A percentile compares a stretch with the other conserved stretches of the same genome.
These are phyloP conservation scores for Triplophysa siluroides DNA, from an alignment of 2,113 vertebrate genomes.

Conservation along the genomic window DNA sequence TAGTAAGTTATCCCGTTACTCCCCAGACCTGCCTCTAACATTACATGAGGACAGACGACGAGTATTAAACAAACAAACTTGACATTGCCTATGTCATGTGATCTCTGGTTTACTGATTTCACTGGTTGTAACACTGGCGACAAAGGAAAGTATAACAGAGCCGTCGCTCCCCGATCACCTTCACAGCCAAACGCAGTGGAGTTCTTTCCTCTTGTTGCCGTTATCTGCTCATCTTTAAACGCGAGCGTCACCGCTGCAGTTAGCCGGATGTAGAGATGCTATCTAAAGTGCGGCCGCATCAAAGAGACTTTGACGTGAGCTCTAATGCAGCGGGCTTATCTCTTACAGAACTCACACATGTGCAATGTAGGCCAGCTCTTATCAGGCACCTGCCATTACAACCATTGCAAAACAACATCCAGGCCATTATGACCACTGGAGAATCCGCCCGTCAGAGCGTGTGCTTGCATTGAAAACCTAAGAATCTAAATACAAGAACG, in stretches of 20 bases:
- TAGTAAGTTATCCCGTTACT: too few species aligned
- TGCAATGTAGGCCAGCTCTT: constrained; percentile 58
- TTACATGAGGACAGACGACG: not conserved
- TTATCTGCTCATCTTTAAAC: constrained; percentile 65
- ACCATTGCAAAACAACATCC: constrained; percentile 45
- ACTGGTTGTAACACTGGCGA: constrained; percentile 34
- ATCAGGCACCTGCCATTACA: constrained; percentile 61
- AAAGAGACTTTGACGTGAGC: constrained; percentile 19
- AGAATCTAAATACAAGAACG: constrained; percentile 12
- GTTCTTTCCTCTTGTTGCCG: constrained; percentile 47
- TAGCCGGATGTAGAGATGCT: constrained; percentile 44
- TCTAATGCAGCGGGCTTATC: constrained; percentile 58
- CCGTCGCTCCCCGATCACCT: constrained; percentile 18
- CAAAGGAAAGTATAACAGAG: constrained; percentile 35
- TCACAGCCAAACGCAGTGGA: constrained; percentile 32
- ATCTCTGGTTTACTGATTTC: constrained; percentile 27
- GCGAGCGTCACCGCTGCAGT: constrained; percentile 44
- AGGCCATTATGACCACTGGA: constrained; percentile 60
- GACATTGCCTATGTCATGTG: constrained; percentile 16
- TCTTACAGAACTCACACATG: constrained; percentile 25
- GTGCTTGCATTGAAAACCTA: constrained; percentile 12
- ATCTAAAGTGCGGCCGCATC: constrained; percentile 27
- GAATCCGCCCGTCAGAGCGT: not conserved
- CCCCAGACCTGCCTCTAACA: not conserved
- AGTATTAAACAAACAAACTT: constrained; percentile 20